Evolutionary conservation across 64 coral and sea anemone genomes (phyloP), one percentile per base, ranked within the genome.

Genomic region (Stichodactyla helianthus): DNA sequence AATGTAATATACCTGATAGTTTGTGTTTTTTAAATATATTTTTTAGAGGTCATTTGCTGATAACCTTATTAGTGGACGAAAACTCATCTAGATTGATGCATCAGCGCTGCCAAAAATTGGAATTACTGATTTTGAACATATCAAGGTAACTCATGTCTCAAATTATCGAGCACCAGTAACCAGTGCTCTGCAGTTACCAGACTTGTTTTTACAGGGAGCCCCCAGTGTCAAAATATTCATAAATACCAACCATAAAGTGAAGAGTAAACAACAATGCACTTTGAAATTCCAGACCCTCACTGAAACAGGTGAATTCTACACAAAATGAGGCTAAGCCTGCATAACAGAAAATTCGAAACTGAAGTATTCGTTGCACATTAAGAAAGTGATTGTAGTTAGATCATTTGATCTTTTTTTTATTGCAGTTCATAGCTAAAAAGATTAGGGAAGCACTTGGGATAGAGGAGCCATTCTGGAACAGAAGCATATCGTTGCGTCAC

Each of bases 51-150:
- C 68, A 89, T 93, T 71, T 95, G 94, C 86, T 25, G 90, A 98
- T 53, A 98, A 98, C 59, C 88, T 98, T 51, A 55, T 98, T 59
- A 98, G 90, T 86, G 96, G 96, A 90, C 86, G 93, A 77, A 94
- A 85, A 84, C 81, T 98, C 31, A 88, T 98, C 18, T 76, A 89
- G 77, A 79, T 98, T 57, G 84, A 98, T 90, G 93, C 93, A 19
- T 98, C 96, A 28, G 85, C 96, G 23, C 54, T 98, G 52, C 96
- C 96, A 92, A 91, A 85, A 35, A 62, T 95, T 53, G 96, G 96
- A 50, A 88, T 98, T 67, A 95, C 90, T 71, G 93, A 98, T 54
- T 98, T 98, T 92, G 96, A 91, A 63, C 74, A 98, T 78, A 98
- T 98, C 8, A 98, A 98, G 88, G 96, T 98, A 85, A 22, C 25